A percentile compares a stretch with the other conserved stretches of the same genome.
Conservation (phyloP, 2,113 vertebrate species). For the Notechis scutatus region DNA sequence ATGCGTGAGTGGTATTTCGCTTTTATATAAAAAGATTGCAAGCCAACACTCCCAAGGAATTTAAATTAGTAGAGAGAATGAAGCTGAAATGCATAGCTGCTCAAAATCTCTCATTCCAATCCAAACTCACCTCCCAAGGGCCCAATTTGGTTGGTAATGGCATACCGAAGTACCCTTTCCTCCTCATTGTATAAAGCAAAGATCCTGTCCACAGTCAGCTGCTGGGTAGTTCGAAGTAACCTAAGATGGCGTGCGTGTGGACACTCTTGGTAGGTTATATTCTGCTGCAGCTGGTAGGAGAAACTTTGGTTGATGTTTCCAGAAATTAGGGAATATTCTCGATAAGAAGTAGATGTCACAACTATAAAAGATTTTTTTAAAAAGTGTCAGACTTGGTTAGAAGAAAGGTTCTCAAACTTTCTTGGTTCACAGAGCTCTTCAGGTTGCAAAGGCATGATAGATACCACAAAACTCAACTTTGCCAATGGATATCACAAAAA, state of each 20-base stretch:
- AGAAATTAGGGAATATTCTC: conserved; percentile 72
- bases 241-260: conserved; percentile 58
- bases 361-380: conserved; percentile 44
- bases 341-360: conserved; percentile 76
- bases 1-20: too few relatives aligned
- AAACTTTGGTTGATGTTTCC: conserved; percentile 72
- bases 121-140: background rate
- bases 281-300: conserved; percentile 84
- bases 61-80: background rate
- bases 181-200: conserved; percentile 84
- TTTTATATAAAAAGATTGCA: background rate
- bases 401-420: background rate
- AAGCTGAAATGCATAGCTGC: background rate
- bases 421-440: background rate
- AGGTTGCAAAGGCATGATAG: background rate
- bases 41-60: background rate
- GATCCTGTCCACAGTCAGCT: conserved; percentile 77
- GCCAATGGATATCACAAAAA: background rate
- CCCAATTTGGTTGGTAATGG: conserved; percentile 85
- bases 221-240: conserved; percentile 60
- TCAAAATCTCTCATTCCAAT: background rate
- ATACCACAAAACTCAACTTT: background rate
- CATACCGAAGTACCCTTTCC: conserved; percentile 86
- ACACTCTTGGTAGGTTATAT: conserved; percentile 81
- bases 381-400: background rate